Evolutionary conservation across 1,140 invertebrate genomes (phyloP).

Genomic region (Formica selysi): DNA sequence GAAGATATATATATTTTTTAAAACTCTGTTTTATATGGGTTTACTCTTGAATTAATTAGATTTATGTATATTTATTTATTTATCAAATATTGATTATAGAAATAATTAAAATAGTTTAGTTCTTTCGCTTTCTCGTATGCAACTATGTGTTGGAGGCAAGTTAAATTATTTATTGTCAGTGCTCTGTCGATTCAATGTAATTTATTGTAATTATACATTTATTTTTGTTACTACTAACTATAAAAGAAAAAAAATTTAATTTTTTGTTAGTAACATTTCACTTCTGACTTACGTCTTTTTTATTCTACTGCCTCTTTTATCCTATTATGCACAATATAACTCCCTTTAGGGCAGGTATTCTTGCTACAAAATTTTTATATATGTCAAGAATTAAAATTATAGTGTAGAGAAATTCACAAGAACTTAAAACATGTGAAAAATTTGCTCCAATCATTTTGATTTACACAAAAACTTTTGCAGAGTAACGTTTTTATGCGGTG

Average conservation of each 20-base stretch:
- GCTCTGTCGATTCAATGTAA: not conserved
- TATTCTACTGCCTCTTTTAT: not conserved
- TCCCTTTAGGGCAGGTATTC: not conserved
- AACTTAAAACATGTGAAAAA: conserved; percentile 21
- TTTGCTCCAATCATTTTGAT: not conserved
- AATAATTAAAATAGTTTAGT: not conserved
- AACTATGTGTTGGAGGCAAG: not conserved
- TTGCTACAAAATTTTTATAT: conserved; percentile 9
- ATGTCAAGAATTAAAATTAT: conserved; percentile 25
- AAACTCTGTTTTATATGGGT: not conserved
- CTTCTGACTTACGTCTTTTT: not conserved
- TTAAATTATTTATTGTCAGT: not conserved
- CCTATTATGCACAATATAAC: not conserved
- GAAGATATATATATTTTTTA: no score
- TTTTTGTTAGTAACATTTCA: not conserved
- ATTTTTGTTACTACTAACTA: not conserved
- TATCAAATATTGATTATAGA: not conserved
- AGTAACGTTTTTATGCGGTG: conserved; percentile 1
- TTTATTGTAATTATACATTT: conserved; percentile 4
- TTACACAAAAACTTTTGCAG: not conserved
- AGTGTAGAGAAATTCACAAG: not conserved
- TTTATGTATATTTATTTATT: not conserved
- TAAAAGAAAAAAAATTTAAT: not conserved
- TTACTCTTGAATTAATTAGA: not conserved
- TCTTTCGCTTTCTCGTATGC: not conserved